Evolutionary conservation across 2,113 vertebrate species (phyloP), one percentile per base, ranked within the genome.

Genomic region (Bos indicus): DNA sequence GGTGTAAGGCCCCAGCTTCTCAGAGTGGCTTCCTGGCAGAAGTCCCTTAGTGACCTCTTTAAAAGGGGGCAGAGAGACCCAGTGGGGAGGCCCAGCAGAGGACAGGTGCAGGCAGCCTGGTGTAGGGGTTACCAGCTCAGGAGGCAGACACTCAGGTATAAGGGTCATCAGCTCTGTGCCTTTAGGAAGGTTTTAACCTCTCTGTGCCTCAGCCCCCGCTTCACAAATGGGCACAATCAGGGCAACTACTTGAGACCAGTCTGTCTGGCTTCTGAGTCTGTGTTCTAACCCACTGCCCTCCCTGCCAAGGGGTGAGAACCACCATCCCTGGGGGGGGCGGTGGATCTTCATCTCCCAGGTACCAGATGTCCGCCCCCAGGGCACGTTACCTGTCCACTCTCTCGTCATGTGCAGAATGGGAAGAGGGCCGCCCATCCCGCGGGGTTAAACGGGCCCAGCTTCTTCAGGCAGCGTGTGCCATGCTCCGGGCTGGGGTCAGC

Each of bases 81-180:
- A 21, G 15, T 26, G 16, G n/a, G 89, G 21, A 13, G 71, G 6
- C 1, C 19, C 14, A n/a, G 36, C 51, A 23, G 7, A 91, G n/a
- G 71, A 77, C 40, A 17, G 52, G 23, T 0, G 9, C 30, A 0
- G 57, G 11, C 94, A 91, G 26, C 85, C 88, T 51, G 43, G 60
- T 8, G 2, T 2, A 23, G n/a, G 1, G 0, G 17, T n/a, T 11
- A 5, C 30, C 4, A 14, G 8, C 71, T 14, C 16, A 0, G n/a
- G 26, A 48, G 36, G 57, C 74, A 16, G 11, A 10, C 16, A 26
- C 21, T 1, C 7, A 8, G 52, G 1, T 26, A 59, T 67, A 0
- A 88, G 2, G 7, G 28, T 30, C 12, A 6, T 36, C 7, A 90
- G 48, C 88, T 52, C 25, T n/a, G 30, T 43, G 92, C 56, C 54